Evolutionary conservation across 2,888 invertebrate species (phyloP).

Genomic region (Prosopocoilus inquinatus): DNA sequence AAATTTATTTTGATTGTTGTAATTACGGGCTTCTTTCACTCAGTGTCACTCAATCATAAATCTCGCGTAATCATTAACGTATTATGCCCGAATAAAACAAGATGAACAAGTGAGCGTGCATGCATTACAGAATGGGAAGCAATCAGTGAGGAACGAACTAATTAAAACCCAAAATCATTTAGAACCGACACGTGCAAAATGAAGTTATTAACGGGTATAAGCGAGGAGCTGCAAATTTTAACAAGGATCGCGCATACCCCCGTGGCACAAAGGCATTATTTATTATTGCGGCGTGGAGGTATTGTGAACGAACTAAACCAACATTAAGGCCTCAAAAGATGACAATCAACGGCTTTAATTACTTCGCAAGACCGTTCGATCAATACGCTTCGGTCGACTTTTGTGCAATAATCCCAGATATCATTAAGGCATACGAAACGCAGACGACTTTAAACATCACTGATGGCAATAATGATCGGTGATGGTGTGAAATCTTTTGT

Average conservation of each 20-base stretch:
- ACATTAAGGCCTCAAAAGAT: constrained; percentile 36
- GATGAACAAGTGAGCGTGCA: background rate
- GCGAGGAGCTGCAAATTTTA: constrained; percentile 28
- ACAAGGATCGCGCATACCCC: constrained; percentile 25
- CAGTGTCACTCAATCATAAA: constrained; percentile 8
- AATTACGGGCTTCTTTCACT: too few relatives aligned
- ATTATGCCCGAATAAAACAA: background rate
- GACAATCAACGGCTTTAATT: constrained; percentile 39
- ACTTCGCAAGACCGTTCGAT: constrained; percentile 29
- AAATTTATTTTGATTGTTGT: too few relatives aligned
- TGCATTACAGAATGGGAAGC: constrained; percentile 3
- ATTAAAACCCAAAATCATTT: constrained; percentile 22
- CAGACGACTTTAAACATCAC: background rate
- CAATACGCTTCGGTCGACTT: constrained; percentile 8
- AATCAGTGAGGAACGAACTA: constrained; percentile 14
- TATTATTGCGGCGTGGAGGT: constrained; percentile 34
- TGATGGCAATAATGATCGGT: constrained; percentile 2
- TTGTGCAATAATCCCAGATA: constrained; percentile 2
- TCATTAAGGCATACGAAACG: background rate
- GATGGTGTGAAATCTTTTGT: constrained; percentile 1
- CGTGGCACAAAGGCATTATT: constrained; percentile 27
- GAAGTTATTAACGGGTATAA: constrained; percentile 29
- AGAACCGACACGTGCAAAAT: constrained; percentile 24
- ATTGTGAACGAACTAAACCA: constrained; percentile 34
- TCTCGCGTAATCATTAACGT: constrained; percentile 9